Base-by-base conservation (phyloP, 2,113 vertebrate species). In the Aviceda subcristata region DNA sequence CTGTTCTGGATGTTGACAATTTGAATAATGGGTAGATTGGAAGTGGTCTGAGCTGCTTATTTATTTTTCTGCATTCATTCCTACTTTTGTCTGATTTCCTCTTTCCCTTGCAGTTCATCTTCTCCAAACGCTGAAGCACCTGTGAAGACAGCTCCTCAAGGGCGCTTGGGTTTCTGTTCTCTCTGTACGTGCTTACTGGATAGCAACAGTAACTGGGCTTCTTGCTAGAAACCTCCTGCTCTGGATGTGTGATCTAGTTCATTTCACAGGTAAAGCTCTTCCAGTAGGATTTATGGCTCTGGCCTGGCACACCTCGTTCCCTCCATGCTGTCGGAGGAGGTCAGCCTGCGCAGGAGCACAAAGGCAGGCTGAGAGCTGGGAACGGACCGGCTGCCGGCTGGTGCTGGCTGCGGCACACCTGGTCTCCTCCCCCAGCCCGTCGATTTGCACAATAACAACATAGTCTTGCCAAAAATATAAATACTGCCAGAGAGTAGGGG, bases 1-100 rank as follows among this genome's bases (percentile, higher is more conserved):
- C 27, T 66, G 36, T 45, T 94, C 76, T 90, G 51, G 17, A n/a
- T 71, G 36, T 16, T 90, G 64, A 60, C 36, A 85, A 27, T 30
- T 38, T 0, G 0, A 89, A 43, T 71, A 87, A 67, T 21, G 17
- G 32, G 7, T 32, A 71, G 15, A 50, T 6, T 24, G 4, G 29
- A 80, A 86, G 67, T 90, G 34, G 68, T 64, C 46, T 75, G 64
- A 85, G 74, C 21, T 45, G 41, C 3, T 1, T 66, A 26, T 57
- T 91, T 81, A 3, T 75, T 89, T 91, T 74, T n/a, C 73, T 81
- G 15, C 56, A 22, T 34, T 62, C 2, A 21, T 74, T 72, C 43
- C 24, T 55, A 15, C 15, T 72, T 90, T 66, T 55, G 18, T 48
- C 76, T 89, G 20, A 53, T 64, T 81, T 66, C 45, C 32, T 77